phyloP scores from a whole-genome alignment of 2,797 vertebrate species.

The Sarcophilus harrisii region DNA sequence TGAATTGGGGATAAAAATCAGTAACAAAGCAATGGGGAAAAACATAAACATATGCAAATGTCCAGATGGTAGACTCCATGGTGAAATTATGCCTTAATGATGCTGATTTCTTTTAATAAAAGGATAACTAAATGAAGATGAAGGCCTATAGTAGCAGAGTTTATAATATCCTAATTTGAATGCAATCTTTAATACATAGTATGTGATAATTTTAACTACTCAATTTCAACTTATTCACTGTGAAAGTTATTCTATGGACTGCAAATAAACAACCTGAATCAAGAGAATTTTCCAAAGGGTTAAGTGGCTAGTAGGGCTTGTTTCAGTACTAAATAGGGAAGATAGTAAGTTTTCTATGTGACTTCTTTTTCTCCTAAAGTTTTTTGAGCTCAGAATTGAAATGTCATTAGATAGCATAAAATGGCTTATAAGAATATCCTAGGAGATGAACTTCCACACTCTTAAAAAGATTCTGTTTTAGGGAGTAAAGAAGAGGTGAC shows the following conservation, averaged over 20 bases:
- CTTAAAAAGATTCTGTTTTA: not conserved
- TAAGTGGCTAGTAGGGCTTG: conserved; percentile 7
- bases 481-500: not conserved
- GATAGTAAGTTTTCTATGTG: not conserved
- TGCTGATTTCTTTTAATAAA: conserved; percentile 65
- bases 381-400: not conserved
- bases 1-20: conserved; percentile 55
- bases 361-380: not conserved
- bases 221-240: conserved; percentile 45
- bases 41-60: conserved; percentile 65
- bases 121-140: conserved; percentile 48
- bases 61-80: conserved; percentile 46
- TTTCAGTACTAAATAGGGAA: conserved; percentile 28
- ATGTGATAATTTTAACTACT: conserved; percentile 27
- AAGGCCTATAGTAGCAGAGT: conserved; percentile 32
- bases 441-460: not conserved
- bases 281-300: conserved; percentile 49
- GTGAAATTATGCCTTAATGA: conserved; percentile 55
- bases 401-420: not conserved
- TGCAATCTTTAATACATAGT: conserved; percentile 36
- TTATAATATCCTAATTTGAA: conserved; percentile 51
- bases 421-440: not conserved
- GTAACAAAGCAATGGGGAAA: conserved; percentile 38
- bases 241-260: conserved; percentile 40
- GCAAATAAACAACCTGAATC: conserved; percentile 44